Conservation (phyloP, 2,113 vertebrate genomes). For the Macroglossus sobrinus region DNA sequence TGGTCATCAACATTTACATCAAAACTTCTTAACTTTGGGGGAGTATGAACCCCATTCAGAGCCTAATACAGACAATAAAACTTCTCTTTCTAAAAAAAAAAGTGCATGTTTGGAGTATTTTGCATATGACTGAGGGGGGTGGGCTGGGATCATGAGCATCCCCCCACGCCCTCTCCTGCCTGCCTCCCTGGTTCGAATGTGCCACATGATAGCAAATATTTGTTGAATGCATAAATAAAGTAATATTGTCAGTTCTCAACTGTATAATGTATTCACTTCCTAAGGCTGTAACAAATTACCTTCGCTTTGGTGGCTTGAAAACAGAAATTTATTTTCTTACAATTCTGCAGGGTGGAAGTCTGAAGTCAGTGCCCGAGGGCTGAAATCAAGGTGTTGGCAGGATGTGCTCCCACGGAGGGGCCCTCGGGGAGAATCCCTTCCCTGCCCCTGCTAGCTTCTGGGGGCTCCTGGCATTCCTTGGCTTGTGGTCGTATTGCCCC, state of each 20-base stretch:
- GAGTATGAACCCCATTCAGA: background rate
- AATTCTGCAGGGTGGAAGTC: background rate
- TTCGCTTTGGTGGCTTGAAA: background rate
- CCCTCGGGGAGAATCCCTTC: background rate
- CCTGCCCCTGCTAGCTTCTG: background rate
- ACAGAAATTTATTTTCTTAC: background rate
- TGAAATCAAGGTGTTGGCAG: background rate
- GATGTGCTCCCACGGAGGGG: accelerated
- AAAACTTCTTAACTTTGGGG: background rate
- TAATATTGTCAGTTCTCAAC: background rate
- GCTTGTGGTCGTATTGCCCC: background rate
- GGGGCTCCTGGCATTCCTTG: background rate
- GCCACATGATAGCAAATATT: background rate
- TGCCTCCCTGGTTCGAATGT: background rate
- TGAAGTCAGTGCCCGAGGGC: background rate
- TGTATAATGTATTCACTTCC: background rate
- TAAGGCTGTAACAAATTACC: background rate
- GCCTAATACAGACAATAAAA: background rate
- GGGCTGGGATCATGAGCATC: accelerated
- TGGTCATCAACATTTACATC: background rate
- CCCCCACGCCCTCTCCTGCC: background rate
- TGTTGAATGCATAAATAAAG: background rate
- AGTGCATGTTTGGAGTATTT: background rate
- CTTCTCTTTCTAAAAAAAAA: background rate
- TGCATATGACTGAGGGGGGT: accelerated